Percentiles rank a stretch among this genome's conserved stretches.
phyloP scores from a whole-genome alignment of 2,888 invertebrate genomes.

The Catocala fraxini region DNA sequence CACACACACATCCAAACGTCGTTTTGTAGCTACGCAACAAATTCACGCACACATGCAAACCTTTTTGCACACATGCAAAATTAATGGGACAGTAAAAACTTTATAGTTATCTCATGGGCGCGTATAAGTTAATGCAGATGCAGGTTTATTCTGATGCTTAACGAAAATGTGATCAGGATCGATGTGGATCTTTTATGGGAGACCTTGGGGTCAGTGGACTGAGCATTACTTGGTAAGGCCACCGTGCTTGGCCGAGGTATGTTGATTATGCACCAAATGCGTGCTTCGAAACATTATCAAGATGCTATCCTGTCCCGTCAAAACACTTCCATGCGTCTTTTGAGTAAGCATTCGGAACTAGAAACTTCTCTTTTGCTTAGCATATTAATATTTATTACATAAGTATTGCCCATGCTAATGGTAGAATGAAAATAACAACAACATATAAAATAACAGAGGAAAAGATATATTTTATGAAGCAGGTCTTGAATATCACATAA shows the following conservation, averaged over 20 bases:
- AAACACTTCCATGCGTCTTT: no score
- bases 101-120: slow-evolving; percentile 60
- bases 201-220: slow-evolving; percentile 35
- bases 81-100: slow-evolving; percentile 76
- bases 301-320: no score
- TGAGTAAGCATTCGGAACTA: no score
- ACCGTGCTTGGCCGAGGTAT: slow-evolving; percentile 5
- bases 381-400: no score
- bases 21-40: neutral
- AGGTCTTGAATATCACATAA: no score
- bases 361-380: no score
- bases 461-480: no score
- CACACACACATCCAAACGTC: slow-evolving; percentile 1
- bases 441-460: no score
- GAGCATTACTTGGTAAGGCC: slow-evolving; percentile 5
- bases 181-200: slow-evolving; percentile 43
- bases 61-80: slow-evolving; percentile 50
- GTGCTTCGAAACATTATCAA: no score
- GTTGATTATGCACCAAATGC: neutral
- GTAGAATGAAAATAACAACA: no score
- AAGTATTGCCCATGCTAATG: no score
- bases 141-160: slow-evolving; percentile 43
- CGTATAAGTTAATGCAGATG: slow-evolving; percentile 52
- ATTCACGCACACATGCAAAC: slow-evolving; percentile 13
- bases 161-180: slow-evolving; percentile 48